Percentiles rank a stretch among this genome's conserved stretches.
phyloP scores from a whole-genome alignment of 2,797 vertebrate genomes.

The Aulostomus chinensis region DNA sequence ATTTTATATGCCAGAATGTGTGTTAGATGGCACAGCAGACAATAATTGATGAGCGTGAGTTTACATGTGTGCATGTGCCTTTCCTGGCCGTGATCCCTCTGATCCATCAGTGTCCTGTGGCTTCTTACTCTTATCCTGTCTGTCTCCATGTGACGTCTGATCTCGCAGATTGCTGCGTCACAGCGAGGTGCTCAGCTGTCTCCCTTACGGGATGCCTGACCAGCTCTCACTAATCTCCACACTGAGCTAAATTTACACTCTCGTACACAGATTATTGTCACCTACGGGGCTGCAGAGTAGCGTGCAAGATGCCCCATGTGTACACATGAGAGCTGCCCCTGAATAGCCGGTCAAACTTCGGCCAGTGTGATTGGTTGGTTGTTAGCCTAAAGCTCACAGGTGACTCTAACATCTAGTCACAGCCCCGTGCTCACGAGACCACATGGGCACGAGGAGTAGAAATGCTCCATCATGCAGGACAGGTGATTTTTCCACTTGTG shows the following conservation, averaged over 20 bases:
- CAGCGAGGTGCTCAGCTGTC: conserved; percentile 63
- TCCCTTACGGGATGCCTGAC: conserved; percentile 45
- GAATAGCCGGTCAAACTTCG: too few relatives aligned
- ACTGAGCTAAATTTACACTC: conserved; percentile 62
- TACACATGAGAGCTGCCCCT: too few relatives aligned
- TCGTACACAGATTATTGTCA: conserved; percentile 49
- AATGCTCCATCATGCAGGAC: too few relatives aligned
- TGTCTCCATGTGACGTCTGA: conserved; percentile 70
- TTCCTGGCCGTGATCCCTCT: conserved; percentile 4
- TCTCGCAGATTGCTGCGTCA: conserved; percentile 58
- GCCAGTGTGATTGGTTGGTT: too few relatives aligned
- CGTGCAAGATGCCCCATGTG: conserved; percentile 20
- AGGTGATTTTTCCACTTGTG: too few relatives aligned
- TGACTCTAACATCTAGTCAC: too few relatives aligned
- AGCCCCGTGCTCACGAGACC: too few relatives aligned
- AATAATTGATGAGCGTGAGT: not conserved
- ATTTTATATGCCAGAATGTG: too few relatives aligned
- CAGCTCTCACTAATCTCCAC: conserved; percentile 67
- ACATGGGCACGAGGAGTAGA: too few relatives aligned
- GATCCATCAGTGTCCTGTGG: conserved; percentile 25
- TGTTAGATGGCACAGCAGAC: too few relatives aligned
- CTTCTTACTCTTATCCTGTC: conserved; percentile 48
- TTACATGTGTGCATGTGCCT: not conserved
- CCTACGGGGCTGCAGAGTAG: conserved; percentile 23
- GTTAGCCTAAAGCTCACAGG: too few relatives aligned